Evolutionary conservation across 2,888 invertebrate species (phyloP).

Genomic region (Pristionchus japonicus): DNA sequence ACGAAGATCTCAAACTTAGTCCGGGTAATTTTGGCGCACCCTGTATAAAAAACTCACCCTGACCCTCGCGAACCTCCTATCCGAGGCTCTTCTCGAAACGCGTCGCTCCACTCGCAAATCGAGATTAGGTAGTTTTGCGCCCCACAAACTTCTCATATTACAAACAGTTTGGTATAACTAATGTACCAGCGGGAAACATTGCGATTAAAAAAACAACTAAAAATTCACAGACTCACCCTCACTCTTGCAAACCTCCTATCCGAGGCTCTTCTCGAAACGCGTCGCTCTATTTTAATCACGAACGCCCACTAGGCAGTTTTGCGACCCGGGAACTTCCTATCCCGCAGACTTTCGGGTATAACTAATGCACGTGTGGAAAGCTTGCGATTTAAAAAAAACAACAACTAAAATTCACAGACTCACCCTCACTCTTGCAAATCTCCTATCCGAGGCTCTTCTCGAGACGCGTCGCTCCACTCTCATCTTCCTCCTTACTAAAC

Average conservation of each 20-base stretch:
- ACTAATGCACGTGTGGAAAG: too few relatives aligned
- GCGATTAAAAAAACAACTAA: not conserved
- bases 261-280: not conserved
- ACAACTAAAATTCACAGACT: not conserved
- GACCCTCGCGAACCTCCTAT: not conserved
- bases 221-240: not conserved
- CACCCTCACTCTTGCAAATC: not conserved
- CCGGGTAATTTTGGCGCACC: too few relatives aligned
- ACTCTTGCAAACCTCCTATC: not conserved
- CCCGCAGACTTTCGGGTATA: too few relatives aligned
- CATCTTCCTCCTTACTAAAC: not conserved
- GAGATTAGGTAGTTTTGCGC: too few relatives aligned
- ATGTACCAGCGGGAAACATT: too few relatives aligned
- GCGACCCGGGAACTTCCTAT: too few relatives aligned
- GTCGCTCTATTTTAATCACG: not conserved
- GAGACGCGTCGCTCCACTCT: not conserved
- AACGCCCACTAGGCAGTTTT: too few relatives aligned
- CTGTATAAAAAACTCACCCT: not conserved
- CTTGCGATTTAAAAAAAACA: not conserved
- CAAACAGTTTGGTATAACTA: too few relatives aligned
- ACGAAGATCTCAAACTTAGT: too few relatives aligned
- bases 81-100: not conserved
- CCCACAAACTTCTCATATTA: too few relatives aligned
- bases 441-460: not conserved
- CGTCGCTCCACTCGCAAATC: not conserved